Base-by-base conservation (phyloP, 1,140 invertebrate genomes). In the Galendromus occidentalis region DNA sequence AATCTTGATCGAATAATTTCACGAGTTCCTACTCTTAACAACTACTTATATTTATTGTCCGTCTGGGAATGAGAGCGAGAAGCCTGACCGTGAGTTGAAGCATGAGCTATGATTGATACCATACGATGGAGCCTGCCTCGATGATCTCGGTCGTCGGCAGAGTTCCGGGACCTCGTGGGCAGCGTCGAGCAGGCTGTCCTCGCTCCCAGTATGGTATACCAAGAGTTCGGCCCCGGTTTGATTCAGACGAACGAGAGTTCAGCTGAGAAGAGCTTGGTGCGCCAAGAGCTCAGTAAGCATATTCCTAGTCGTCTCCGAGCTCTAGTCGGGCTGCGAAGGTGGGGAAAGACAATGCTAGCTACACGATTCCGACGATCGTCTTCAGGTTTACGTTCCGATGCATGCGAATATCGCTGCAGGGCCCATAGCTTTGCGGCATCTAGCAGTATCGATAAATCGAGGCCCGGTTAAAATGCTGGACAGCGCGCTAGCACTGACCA, bases 261-360 rank as follows among this genome's bases (percentile, higher is more conserved):
- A 18, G 12, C 25, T 17, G 33, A 59, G 20, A 59, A 4, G 33
- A 39, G 33, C 51, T 1, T 59, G 45, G 51, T 59, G 51, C 17
- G 51, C 51, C 51, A 17, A 25, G 33, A 39, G 25, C 33, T 59
- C 22, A 14, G 51, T 59, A 59, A 25, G 51, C 51, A 59, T 59
- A 59, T 59, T 59, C 51, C 51, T 59, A 59, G 25, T 59, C 51
- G 51, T 59, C 51, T n/a, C 51, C 51, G 51, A 59, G 51, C 51
- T 25, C 51, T 33, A 59, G 33, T 17, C 14, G 51, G 20, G 51
- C 51, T 25, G 9, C 33, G 51, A 59, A 59, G 51, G 51, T 59
- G 51, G 51, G 51, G 51, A 59, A 59, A 59, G 33, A 59, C 51
- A 59, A 59, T 59, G 51, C 51, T 59, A 59, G 51, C 51, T 25